These are phyloP conservation scores for Calyptomena viridis DNA, from an alignment of 2,113 vertebrate species.

Conservation along the genomic window DNA sequence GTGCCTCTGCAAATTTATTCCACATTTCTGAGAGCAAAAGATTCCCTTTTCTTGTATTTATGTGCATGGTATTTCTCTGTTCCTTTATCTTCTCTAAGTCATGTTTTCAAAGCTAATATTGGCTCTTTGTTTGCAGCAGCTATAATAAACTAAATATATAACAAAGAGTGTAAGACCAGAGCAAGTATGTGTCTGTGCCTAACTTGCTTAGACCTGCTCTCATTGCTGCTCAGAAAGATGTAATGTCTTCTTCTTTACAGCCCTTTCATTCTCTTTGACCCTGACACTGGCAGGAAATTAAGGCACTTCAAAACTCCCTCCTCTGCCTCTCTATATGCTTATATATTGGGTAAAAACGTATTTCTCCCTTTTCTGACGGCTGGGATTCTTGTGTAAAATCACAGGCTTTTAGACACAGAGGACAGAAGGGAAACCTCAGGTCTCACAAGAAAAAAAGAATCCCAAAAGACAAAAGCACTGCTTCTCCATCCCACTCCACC, in stretches of 20 bases:
- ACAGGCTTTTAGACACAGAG: background rate
- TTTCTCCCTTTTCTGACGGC: background rate
- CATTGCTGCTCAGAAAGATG: background rate
- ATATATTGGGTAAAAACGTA: background rate
- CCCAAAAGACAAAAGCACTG: background rate
- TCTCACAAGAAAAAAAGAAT: background rate
- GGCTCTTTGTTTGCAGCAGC: conserved; percentile 2
- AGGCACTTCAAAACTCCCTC: background rate
- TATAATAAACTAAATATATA: background rate
- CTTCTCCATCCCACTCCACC: background rate
- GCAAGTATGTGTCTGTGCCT: background rate
- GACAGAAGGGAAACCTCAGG: background rate
- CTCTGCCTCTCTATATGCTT: background rate
- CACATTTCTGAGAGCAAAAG: background rate
- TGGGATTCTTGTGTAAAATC: background rate
- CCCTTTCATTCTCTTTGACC: background rate
- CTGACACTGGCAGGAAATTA: background rate
- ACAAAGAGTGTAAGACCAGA: background rate
- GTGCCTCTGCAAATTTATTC: conserved; percentile 23
- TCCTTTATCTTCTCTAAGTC: background rate
- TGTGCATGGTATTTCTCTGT: background rate
- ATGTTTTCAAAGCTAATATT: background rate
- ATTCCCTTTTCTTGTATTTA: conserved; percentile 9
- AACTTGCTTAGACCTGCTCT: background rate
- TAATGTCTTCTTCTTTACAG: background rate